Conservation (phyloP, 2,113 vertebrate genomes). For the Callaeas wilsoni region DNA sequence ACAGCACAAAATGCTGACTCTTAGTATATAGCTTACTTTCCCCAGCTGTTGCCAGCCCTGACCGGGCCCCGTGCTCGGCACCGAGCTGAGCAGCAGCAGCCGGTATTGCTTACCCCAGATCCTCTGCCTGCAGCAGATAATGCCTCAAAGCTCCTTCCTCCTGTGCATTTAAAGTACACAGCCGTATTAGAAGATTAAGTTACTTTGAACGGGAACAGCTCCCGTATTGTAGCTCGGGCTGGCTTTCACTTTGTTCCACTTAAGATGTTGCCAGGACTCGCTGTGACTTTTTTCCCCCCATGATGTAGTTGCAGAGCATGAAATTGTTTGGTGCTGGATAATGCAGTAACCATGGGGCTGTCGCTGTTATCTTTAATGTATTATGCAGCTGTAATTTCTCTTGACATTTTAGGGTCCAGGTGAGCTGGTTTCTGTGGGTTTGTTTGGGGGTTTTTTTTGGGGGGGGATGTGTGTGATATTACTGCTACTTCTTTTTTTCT, state of each 20-base stretch:
- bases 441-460: not conserved
- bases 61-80: fast-evolving
- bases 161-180: constrained; percentile 19
- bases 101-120: not conserved
- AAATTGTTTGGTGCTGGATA: not conserved
- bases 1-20: not conserved
- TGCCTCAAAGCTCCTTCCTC: constrained; percentile 52
- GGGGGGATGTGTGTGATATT: fast-evolving
- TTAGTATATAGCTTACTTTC: not conserved
- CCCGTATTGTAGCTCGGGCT: not conserved
- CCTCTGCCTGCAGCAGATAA: constrained; percentile 29
- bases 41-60: not conserved
- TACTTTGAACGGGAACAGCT: constrained; percentile 9
- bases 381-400: not conserved
- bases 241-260: constrained; percentile 36
- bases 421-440: not conserved
- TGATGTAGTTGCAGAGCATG: not conserved
- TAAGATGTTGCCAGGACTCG: not conserved
- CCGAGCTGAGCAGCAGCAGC: not conserved
- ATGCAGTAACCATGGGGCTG: not conserved
- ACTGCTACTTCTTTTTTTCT: not conserved
- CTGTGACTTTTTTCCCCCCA: not conserved
- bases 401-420: not conserved
- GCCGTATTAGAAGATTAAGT: constrained; percentile 25
- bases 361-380: not conserved